Evolutionary conservation across 1,140 invertebrate species (phyloP).

Genomic region (Atopsyche davidsoni): DNA sequence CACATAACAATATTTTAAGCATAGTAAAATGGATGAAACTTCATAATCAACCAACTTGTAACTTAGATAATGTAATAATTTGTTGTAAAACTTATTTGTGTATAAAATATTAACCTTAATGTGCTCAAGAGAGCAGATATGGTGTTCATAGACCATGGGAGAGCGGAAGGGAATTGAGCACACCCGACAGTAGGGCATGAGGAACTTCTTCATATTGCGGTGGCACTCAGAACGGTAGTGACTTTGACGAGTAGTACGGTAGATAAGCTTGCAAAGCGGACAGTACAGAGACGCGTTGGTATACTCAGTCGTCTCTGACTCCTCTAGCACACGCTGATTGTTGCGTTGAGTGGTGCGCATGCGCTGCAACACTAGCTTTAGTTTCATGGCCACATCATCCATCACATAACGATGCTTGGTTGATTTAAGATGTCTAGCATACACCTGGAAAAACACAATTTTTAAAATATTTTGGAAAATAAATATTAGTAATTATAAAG

Average conservation of each 20-base stretch:
- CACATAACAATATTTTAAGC: no score
- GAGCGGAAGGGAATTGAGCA: slow-evolving; percentile 68
- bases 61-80: no score
- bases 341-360: slow-evolving; percentile 69
- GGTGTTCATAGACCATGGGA: slow-evolving; percentile 74
- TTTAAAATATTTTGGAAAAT: slow-evolving; percentile 1
- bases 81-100: no score
- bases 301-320: slow-evolving; percentile 59
- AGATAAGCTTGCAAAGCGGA: slow-evolving; percentile 72
- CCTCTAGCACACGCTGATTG: slow-evolving; percentile 64
- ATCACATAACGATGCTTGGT: slow-evolving; percentile 63
- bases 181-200: slow-evolving; percentile 70
- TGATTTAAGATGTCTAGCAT: slow-evolving; percentile 63
- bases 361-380: slow-evolving; percentile 61
- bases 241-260: slow-evolving; percentile 65
- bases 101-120: slow-evolving; percentile 66
- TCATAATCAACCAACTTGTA: no score
- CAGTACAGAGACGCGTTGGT: slow-evolving; percentile 62
- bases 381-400: slow-evolving; percentile 61
- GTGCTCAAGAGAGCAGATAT: slow-evolving; percentile 71
- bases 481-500: slow-evolving; percentile 4
- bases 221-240: slow-evolving; percentile 71
- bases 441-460: slow-evolving; percentile 46
- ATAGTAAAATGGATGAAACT: no score
- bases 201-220: slow-evolving; percentile 72